A percentile compares a stretch with the other conserved stretches of the same genome.
phyloP scores from a whole-genome alignment of 2,888 invertebrate species.

The Dicyrtoma fusca region DNA sequence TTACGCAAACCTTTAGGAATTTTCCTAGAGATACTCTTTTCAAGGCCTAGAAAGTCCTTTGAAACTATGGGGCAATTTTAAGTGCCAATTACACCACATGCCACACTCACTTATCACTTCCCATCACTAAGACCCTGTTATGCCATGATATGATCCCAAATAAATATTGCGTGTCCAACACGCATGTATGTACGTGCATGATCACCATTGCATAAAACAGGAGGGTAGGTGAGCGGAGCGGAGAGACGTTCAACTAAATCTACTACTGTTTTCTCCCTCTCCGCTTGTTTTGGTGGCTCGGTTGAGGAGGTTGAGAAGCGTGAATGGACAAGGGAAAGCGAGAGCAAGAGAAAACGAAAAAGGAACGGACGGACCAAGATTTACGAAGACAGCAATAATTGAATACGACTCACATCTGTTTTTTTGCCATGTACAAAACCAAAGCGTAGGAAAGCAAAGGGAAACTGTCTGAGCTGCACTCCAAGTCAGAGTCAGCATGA shows the following conservation, averaged over 20 bases:
- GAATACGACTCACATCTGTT: conserved; percentile 33
- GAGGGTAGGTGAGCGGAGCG: background rate
- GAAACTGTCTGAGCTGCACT: too few relatives aligned
- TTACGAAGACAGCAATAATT: conserved; percentile 35
- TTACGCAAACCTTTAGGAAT: too few relatives aligned
- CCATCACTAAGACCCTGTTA: too few relatives aligned
- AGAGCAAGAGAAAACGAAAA: too few relatives aligned
- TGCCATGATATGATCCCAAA: conserved; percentile 28
- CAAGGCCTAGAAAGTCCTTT: too few relatives aligned
- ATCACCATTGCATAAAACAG: conserved; percentile 9
- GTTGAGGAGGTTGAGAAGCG: background rate
- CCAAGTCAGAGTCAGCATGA: too few relatives aligned
- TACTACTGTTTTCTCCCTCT: background rate
- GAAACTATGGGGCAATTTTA: too few relatives aligned
- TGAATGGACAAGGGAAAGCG: background rate
- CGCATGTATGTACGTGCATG: conserved; percentile 13
- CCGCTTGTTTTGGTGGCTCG: background rate
- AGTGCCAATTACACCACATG: conserved; percentile 11
- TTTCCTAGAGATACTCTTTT: too few relatives aligned
- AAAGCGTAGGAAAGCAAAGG: too few relatives aligned
- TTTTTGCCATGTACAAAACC: conserved; percentile 11
- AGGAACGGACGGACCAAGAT: conserved; percentile 14
- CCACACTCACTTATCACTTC: conserved; percentile 17
- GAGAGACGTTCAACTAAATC: background rate
- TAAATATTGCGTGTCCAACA: conserved; percentile 24